Evolutionary conservation across 2,113 vertebrate species (phyloP), one percentile per base, ranked within the genome.

Genomic region (Amblyornis subalaris): DNA sequence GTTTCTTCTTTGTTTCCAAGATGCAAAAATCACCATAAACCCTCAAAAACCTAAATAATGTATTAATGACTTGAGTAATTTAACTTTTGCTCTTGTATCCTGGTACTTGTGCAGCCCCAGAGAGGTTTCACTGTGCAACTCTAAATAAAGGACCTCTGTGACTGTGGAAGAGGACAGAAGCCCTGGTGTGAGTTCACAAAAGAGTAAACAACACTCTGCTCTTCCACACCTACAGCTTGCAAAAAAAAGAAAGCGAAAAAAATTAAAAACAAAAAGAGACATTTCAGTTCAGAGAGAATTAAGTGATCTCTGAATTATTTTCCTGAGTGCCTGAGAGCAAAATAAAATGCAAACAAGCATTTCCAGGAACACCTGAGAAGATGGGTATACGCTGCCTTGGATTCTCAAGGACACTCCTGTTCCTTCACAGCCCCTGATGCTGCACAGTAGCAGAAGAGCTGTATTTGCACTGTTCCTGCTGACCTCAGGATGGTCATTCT

Each of bases 381-480:
- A 26, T 65, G 5, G 17, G 10, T 40, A n/a, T 14, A 25, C 8
- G 14, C 28, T 38, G 28, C 48, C 62, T 76, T 76, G 38, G 48
- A 65, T 85, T 60, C 33, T 65, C 28, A 33, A 60, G 13, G 35
- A 85, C 28, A 70, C 2, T 78, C 31, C 7, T 22, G 4, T 29
- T 87, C n/a, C 45, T 71, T 51, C 3, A 1, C 0, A 0, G 44
- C 5, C 1, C 16, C 51, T 51, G 70, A 33, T 64, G 23, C 7
- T 28, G 17, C 3, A 1, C 5, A 7, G 45, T 7, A 45, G 29
- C 53, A 20, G 36, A 58, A 75, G 22, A 61, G 15, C 40, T 33
- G 55, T 13, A 44, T 86, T 83, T 44, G 15, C 86, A 14, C 7
- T 54, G 9, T 2, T 86, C 14, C 58, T 86, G 36, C 47, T 58